A percentile compares a stretch with the other conserved stretches of the same genome.
These are phyloP conservation scores for Menidia menidia DNA, from an alignment of 2,797 vertebrate genomes.

Conservation along the genomic window DNA sequence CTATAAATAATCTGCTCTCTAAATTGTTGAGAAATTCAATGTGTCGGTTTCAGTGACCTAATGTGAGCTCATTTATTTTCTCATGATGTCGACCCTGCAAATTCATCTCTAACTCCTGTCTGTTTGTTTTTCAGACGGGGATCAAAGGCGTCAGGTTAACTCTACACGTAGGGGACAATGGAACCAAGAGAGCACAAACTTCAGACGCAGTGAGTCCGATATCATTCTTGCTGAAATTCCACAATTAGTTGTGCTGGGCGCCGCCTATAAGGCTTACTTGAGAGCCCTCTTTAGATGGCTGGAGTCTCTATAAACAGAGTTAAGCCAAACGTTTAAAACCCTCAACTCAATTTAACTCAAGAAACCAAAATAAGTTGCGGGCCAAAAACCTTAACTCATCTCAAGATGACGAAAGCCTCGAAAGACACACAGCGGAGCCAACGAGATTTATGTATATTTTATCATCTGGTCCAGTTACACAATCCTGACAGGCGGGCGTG, in stretches of 20 bases:
- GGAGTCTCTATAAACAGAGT: neutral
- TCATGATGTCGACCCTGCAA: neutral
- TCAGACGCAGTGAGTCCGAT: slow-evolving; percentile 83
- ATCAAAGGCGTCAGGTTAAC: slow-evolving; percentile 91
- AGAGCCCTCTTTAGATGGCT: slow-evolving; percentile 3
- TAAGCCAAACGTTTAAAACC: neutral
- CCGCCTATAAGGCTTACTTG: neutral
- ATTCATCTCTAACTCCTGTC: slow-evolving; percentile 23
- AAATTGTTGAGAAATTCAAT: slow-evolving; percentile 1
- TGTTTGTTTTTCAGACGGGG: slow-evolving; percentile 82
- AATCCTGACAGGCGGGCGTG: slow-evolving; percentile 61
- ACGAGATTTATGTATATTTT: slow-evolving; percentile 55
- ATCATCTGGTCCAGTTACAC: slow-evolving; percentile 56
- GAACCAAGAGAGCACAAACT: slow-evolving; percentile 72
- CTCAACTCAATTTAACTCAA: slow-evolving; percentile 1
- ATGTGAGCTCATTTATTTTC: neutral
- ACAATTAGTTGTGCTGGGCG: slow-evolving; percentile 2
- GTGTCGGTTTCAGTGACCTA: neutral
- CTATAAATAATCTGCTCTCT: slow-evolving; percentile 40
- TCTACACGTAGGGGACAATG: slow-evolving; percentile 84
- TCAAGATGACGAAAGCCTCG: neutral
- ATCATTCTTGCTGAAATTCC: slow-evolving; percentile 10
- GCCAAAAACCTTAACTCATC: neutral
- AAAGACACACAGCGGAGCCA: slow-evolving; percentile 20
- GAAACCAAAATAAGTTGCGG: neutral